Percentiles rank a stretch among this genome's conserved stretches.
phyloP scores from a whole-genome alignment of 2,113 vertebrate genomes.

The Ictidomys tridecemlineatus region DNA sequence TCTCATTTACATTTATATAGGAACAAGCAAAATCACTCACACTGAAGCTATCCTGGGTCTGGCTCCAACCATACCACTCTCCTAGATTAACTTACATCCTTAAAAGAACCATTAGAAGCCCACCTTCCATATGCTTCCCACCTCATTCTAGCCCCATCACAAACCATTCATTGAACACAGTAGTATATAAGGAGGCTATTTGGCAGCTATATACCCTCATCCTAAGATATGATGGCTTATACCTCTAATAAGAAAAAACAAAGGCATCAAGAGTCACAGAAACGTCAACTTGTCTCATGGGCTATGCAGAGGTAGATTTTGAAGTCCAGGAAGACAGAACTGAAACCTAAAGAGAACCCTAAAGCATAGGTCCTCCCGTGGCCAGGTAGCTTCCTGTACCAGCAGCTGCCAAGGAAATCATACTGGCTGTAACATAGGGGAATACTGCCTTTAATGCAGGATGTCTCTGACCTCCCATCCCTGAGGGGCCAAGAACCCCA shows the following conservation, averaged over 20 bases:
- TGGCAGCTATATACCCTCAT: not conserved
- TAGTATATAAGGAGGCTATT: not conserved
- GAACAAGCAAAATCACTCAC: slow-evolving; percentile 18
- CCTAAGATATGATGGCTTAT: not conserved
- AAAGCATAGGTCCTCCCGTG: not conserved
- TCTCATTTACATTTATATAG: slow-evolving; percentile 1
- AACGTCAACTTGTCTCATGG: slow-evolving; percentile 34
- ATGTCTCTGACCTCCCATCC: slow-evolving; percentile 60
- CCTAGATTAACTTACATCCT: not conserved
- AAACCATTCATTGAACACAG: slow-evolving; percentile 44
- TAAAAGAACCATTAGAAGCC: slow-evolving; percentile 20
- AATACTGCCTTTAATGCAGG: not conserved
- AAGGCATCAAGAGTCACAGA: not conserved
- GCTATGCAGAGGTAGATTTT: not conserved
- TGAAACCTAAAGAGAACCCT: slow-evolving; percentile 38
- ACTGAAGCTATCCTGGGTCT: not conserved
- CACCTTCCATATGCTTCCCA: not conserved
- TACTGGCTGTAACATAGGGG: not conserved
- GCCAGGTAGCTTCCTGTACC: not conserved
- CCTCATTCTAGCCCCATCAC: not conserved
- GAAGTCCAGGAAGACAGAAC: slow-evolving; percentile 43
- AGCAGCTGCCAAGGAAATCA: not conserved
- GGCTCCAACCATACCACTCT: not conserved
- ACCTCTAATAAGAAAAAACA: not conserved
- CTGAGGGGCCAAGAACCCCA: not conserved